Conservation (phyloP, 2,797 vertebrate species). For the Dendrocincla fuliginosa region DNA sequence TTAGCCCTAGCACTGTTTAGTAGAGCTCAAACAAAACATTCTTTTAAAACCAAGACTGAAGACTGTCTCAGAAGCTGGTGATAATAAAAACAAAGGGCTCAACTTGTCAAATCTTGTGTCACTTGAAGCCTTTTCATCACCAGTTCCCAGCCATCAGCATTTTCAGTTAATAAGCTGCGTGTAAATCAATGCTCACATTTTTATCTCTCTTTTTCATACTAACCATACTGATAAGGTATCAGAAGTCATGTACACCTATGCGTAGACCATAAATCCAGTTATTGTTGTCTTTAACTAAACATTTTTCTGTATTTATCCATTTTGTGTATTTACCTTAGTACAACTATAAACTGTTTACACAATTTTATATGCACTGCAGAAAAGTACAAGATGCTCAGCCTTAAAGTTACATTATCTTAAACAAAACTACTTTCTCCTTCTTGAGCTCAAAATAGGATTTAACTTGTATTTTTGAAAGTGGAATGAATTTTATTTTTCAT, state of each 20-base stretch:
- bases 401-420: neutral
- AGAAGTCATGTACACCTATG: neutral
- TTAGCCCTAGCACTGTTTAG: neutral
- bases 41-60: neutral
- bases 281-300: neutral
- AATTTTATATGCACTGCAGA: neutral
- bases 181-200: neutral
- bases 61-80: neutral
- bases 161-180: neutral
- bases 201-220: neutral
- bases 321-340: neutral
- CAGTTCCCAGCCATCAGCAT: neutral
- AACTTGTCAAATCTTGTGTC: neutral
- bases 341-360: neutral
- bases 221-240: neutral
- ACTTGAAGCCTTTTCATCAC: neutral
- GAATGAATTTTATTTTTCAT: neutral
- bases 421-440: neutral
- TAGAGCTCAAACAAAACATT: neutral
- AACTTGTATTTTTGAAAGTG: neutral
- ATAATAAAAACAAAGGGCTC: neutral
- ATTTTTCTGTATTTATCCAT: neutral
- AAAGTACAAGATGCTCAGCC: neutral
- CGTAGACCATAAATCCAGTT: rapidly evolving
- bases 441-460: neutral